These are phyloP conservation scores for Gastracanthus pulcherrimus DNA, from an alignment of 2,888 invertebrate species.

Conservation along the genomic window DNA sequence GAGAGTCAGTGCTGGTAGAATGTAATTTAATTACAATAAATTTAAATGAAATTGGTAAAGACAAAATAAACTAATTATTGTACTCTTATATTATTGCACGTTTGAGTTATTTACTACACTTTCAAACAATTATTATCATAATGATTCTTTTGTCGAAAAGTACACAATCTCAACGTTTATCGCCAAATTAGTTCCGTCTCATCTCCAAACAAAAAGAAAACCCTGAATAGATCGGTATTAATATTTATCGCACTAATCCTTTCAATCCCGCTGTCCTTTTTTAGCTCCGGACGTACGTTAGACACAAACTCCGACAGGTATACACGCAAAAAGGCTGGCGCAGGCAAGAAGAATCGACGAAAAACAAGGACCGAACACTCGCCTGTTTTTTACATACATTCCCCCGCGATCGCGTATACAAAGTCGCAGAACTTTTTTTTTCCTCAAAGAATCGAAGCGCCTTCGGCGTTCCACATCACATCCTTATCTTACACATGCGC, in stretches of 20 bases:
- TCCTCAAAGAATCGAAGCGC: not conserved
- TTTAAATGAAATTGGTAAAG: not conserved
- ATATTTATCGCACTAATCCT: not conserved
- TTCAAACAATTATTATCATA: not conserved
- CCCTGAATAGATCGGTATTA: not conserved
- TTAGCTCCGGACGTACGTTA: too few relatives aligned
- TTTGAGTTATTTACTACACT: too few relatives aligned
- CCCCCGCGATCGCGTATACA: not conserved
- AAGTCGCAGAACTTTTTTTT: not conserved
- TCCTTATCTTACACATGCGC: not conserved
- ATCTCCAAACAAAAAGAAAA: not conserved
- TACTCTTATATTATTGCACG: not conserved
- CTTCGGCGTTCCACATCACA: too few relatives aligned
- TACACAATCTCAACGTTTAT: too few relatives aligned
- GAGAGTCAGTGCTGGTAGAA: not conserved
- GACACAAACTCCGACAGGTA: not conserved
- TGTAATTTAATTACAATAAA: slow-evolving; percentile 1
- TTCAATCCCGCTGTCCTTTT: not conserved
- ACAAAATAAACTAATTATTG: not conserved
- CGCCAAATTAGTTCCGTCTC: not conserved
- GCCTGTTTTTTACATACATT: not conserved
- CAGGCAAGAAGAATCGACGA: not conserved
- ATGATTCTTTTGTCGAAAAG: too few relatives aligned
- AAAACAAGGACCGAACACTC: not conserved
- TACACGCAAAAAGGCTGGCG: not conserved